Evolutionary conservation across 2,797 vertebrate genomes (phyloP), one percentile per base, ranked within the genome.

Genomic region (Pelodytes ibericus): DNA sequence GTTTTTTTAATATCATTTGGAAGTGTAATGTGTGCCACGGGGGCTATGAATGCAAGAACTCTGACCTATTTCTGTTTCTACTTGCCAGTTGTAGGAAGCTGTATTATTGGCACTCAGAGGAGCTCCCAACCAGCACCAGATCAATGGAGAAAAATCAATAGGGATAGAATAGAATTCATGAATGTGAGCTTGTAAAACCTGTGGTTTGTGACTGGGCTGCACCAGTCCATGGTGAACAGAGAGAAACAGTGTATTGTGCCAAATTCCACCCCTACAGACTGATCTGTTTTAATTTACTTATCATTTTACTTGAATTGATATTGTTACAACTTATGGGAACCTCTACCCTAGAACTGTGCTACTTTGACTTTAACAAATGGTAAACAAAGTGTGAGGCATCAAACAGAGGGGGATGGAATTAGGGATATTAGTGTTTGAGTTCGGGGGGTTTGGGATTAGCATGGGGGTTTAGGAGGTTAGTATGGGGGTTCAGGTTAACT

Each of bases 1-100:
- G 76, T 73, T 68, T 79, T 73, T 73, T 79, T 79, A 79, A 79
- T 79, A 79, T 73, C 70, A 73, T 79, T 73, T 79, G 71, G 71
- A 79, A 79, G 76, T 73, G 57, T 68, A 79, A 79, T 79, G 70
- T 62, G 63, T 68, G 64, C 76, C 70, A 79, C 36, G 76, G 75
- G 75, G 75, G 70, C 76, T 56, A 57, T 72, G 57, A 79, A 73
- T 53, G 70, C 57, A 58, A 60, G 76, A 79, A 30, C 71, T 41
- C 70, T 79, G 70, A 79, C 76, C 76, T 73, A 79, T 62, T 79
- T 79, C 64, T 68, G 41, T 20, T 62, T 25, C 33, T 53, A 27
- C n/a, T 25, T 56, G 60, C n/a, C 10, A 18, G 31, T 60, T 26
- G 72, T 41, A 39, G 63, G 41, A 81, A 63, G 25, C 72, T 51